Base-by-base conservation (phyloP, 1,140 invertebrate species). In the Bombus terrestris region DNA sequence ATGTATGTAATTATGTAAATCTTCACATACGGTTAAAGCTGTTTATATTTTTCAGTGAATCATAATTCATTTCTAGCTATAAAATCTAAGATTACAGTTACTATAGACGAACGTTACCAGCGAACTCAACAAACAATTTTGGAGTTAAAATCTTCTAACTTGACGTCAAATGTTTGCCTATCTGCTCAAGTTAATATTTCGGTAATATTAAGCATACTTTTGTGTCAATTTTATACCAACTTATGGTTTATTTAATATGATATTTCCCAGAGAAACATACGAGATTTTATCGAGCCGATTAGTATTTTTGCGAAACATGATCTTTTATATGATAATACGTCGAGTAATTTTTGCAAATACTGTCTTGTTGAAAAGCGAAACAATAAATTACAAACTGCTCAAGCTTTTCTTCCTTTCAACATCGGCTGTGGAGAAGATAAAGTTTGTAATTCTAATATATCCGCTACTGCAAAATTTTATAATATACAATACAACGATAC, bases 381-480 rank as follows among this genome's bases (percentile, higher is more conserved):
- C 41, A 41, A 12, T 13, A 69, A 80, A 32, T 80, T 74, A n/a
- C 89, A 86, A 28, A 69, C 43, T 25, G 35, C 69, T 69, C 88
- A 53, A 87, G 91, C 75, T 89, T 93, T 85, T 87, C 92, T 89
- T 91, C 93, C 89, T 88, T 96, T 90, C 90, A 93, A 92, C 88
- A 95, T 75, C 89, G 95, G 35, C 89, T 95, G 94, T 83, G 94
- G 95, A 25, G 89, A 90, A 32, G 94, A 94, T 32, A 93, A 93
- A 68, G 87, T 95, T 25, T 96, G 95, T 47, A 92, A 93, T 35
- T 94, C 95, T 5, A 93, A 94, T 47, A 90, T 96, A 86, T 90
- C 93, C 13, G 81, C 92, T 3, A 66, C 75, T 35, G 87, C 90
- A 10, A 88, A 69, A 74, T 81, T 91, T 59, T 9, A 32, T 25